Conservation (phyloP, 2,888 invertebrate species). For the Caenorhabditis angaria region DNA sequence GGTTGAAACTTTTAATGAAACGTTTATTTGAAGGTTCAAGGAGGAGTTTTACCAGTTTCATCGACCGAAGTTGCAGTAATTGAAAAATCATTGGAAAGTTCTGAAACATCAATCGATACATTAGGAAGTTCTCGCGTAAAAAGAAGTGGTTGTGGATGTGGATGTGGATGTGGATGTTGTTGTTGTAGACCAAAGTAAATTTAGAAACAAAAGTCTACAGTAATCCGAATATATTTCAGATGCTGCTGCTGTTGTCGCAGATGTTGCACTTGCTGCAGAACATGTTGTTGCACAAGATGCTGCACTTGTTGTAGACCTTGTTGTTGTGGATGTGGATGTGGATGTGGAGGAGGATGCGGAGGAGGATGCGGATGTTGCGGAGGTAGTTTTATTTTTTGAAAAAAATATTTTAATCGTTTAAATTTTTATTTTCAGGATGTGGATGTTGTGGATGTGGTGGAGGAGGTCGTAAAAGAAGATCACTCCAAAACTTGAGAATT, state of each 20-base stretch:
- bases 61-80: not conserved
- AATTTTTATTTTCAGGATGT: too few relatives aligned
- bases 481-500: conserved; percentile 29
- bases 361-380: conserved; percentile 7
- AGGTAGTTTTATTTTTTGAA: not conserved
- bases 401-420: too few relatives aligned
- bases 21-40: too few relatives aligned
- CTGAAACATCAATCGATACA: conserved; percentile 16
- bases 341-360: conserved; percentile 5
- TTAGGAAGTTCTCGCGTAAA: conserved; percentile 23
- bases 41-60: not conserved
- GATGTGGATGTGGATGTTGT: conserved; percentile 18
- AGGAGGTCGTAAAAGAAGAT: conserved; percentile 29
- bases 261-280: conserved; percentile 45
- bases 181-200: conserved; percentile 10
- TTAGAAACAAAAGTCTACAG: too few relatives aligned
- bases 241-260: conserved; percentile 37
- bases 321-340: conserved; percentile 17
- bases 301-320: conserved; percentile 40
- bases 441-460: conserved; percentile 8
- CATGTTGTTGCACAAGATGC: conserved; percentile 44
- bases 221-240: not conserved
- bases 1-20: too few relatives aligned
- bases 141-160: conserved; percentile 28
- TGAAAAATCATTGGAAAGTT: not conserved